A percentile compares a stretch with the other conserved stretches of the same genome.
These are phyloP conservation scores for Imbricaverruca yamaguchii DNA, from an alignment of 2,888 invertebrate genomes.

Conservation along the genomic window DNA sequence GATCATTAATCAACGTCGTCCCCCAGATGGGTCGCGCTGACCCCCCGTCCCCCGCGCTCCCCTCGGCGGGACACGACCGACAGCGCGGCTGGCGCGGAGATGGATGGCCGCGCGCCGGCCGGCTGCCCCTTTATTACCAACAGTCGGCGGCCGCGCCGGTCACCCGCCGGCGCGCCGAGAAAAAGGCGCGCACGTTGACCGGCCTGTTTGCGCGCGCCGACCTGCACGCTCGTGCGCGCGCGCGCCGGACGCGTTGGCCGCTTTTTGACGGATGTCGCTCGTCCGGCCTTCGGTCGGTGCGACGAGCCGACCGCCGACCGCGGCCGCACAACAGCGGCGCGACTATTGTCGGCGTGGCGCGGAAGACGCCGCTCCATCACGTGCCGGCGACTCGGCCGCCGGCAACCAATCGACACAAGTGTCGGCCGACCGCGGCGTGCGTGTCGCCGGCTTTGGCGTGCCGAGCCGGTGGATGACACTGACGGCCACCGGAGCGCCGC, in stretches of 20 bases:
- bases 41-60: constrained; percentile 1
- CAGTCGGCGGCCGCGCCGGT: neutral
- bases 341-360: neutral
- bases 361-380: too few relatives aligned
- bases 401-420: too few relatives aligned
- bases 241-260: neutral
- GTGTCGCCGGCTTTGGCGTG: too few relatives aligned
- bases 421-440: too few relatives aligned
- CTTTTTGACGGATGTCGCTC: neutral
- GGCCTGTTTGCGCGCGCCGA: neutral
- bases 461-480: too few relatives aligned
- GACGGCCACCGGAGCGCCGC: too few relatives aligned
- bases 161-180: neutral
- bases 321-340: neutral
- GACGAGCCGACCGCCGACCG: neutral
- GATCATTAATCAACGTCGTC: constrained; percentile 12
- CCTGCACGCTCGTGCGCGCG: neutral
- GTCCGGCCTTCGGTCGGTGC: neutral
- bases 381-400: too few relatives aligned
- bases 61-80: neutral
- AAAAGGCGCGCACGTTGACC: neutral
- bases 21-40: neutral
- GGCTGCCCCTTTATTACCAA: constrained; percentile 6
- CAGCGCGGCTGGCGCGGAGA: neutral
- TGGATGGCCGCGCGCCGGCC: neutral